Conservation (phyloP, 2,888 invertebrate genomes). For the Lacanobia wlatinum region DNA sequence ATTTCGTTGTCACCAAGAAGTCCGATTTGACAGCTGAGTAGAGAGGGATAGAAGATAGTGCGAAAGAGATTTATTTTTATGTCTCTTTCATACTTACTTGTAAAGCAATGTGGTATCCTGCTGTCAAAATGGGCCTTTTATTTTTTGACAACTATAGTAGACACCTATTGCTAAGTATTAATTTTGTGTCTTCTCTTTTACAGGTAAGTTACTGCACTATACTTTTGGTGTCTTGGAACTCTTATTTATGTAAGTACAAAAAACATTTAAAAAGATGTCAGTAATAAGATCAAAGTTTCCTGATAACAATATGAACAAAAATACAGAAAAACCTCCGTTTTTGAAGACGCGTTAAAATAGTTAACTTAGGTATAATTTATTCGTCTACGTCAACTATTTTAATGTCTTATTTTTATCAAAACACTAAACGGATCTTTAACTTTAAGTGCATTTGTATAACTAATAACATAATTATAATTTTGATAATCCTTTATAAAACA, state of each 20-base stretch:
- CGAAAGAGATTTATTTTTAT: too few relatives aligned
- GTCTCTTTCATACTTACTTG: too few relatives aligned
- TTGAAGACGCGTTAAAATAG: background rate
- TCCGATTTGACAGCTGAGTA: too few relatives aligned
- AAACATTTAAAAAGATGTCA: background rate
- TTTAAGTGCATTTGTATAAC: slow-evolving; percentile 4
- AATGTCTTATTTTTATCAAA: background rate
- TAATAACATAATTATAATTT: background rate
- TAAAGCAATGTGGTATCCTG: too few relatives aligned
- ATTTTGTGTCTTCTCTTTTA: slow-evolving; percentile 19
- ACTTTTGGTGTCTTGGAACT: background rate
- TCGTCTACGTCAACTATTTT: background rate
- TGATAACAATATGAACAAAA: too few relatives aligned
- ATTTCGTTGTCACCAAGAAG: too few relatives aligned
- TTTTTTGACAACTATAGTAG: too few relatives aligned
- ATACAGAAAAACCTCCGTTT: too few relatives aligned
- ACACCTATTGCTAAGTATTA: too few relatives aligned
- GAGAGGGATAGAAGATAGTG: too few relatives aligned
- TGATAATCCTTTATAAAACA: background rate
- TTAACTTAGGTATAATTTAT: background rate
- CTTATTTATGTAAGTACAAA: background rate
- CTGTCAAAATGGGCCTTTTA: too few relatives aligned
- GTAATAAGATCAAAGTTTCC: too few relatives aligned
- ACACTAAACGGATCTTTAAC: background rate
- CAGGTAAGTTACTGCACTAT: slow-evolving; percentile 50